These are phyloP conservation scores for Limosa lapponica DNA, from an alignment of 2,797 vertebrate genomes.

Conservation along the genomic window DNA sequence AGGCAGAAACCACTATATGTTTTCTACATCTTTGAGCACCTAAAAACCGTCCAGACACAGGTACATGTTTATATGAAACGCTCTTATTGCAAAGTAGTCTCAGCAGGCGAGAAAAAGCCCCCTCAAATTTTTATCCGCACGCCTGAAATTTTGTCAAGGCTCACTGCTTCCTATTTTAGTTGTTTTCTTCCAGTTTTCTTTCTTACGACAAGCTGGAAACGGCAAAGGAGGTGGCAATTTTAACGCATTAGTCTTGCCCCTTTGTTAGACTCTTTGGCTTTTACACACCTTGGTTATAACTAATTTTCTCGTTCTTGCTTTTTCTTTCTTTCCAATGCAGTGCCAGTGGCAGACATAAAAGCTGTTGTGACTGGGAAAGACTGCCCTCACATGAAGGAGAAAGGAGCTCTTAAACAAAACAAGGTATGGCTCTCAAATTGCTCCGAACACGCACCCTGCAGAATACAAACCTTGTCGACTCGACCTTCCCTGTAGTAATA, in stretches of 20 bases:
- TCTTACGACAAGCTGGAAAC: neutral
- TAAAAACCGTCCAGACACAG: neutral
- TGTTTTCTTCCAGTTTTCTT: neutral
- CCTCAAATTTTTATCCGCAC: neutral
- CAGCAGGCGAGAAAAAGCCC: neutral
- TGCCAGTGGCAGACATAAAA: constrained; percentile 99
- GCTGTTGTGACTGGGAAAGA: constrained; percentile 98
- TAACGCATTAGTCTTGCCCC: neutral
- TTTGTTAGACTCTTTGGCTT: neutral
- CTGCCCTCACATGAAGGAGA: constrained; percentile 99
- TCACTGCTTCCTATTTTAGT: neutral
- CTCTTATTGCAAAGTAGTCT: neutral
- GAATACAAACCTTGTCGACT: neutral
- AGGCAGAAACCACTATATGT: neutral
- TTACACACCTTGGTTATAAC: neutral
- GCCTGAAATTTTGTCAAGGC: neutral
- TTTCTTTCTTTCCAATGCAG: constrained; percentile 76
- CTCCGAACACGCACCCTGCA: neutral
- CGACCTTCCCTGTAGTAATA: neutral
- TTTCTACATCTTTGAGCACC: neutral
- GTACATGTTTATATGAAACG: neutral
- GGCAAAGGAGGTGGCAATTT: neutral
- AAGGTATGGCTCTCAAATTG: constrained; percentile 83
- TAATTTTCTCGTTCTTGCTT: constrained; percentile 36
- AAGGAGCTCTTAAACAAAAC: constrained; percentile 98